Conservation (phyloP, 2,888 invertebrate genomes). For the Aquatica leii region DNA sequence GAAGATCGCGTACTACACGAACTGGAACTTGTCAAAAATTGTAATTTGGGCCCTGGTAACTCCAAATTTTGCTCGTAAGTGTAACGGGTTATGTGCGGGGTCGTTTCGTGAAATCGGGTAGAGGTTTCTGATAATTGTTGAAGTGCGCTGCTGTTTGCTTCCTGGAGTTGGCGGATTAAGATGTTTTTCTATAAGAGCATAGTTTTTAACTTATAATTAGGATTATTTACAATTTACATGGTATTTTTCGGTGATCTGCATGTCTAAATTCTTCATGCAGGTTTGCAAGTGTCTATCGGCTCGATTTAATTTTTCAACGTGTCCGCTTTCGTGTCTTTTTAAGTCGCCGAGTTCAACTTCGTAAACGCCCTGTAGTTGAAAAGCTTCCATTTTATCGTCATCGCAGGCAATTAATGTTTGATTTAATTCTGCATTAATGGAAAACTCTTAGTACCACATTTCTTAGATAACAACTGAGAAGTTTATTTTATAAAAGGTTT, state of each 20-base stretch:
- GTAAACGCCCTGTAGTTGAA: conserved; percentile 15
- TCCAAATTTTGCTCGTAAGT: conserved; percentile 48
- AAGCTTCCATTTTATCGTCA: conserved; percentile 45
- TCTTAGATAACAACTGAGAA: too few species aligned
- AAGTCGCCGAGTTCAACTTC: conserved; percentile 29
- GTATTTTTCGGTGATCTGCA: conserved; percentile 50
- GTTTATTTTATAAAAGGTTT: too few species aligned
- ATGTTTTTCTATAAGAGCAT: conserved; percentile 63
- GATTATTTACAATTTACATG: conserved; percentile 44
- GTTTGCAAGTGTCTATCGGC: conserved; percentile 60
- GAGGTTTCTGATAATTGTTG: conserved; percentile 66
- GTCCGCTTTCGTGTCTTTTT: conserved; percentile 34
- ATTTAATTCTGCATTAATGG: conserved; percentile 32
- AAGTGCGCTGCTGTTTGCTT: conserved; percentile 65
- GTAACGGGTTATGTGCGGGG: conserved; percentile 51
- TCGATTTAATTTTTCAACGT: conserved; percentile 61
- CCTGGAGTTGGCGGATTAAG: conserved; percentile 66
- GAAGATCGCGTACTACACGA: conserved; percentile 26
- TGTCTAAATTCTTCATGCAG: conserved; percentile 58
- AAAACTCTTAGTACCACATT: too few species aligned
- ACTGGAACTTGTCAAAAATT: conserved; percentile 39
- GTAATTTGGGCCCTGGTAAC: conserved; percentile 44
- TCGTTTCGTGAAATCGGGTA: conserved; percentile 48
- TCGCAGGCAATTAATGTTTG: conserved; percentile 45
- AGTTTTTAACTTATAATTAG: background rate